Evolutionary conservation across 2,888 invertebrate species (phyloP), one percentile per base, ranked within the genome.

Genomic region (Hesperia comma): DNA sequence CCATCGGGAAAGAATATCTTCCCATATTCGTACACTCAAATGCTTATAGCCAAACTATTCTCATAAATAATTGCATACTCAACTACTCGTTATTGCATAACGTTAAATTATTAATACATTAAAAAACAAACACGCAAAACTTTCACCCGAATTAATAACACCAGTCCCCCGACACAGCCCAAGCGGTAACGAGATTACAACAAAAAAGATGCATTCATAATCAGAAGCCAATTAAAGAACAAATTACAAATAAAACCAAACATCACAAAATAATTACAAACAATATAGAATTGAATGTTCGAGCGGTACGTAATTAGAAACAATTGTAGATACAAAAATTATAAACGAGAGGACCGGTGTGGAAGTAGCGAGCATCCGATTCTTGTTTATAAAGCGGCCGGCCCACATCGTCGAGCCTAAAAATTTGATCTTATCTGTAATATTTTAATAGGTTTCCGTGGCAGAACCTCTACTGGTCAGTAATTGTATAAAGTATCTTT

Each of bases 381-480:
- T 83, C 83, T 88, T 83, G 88, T 89, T 88, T 87, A 85, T 85
- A 84, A 79, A 79, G 75, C 79, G 88, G 79, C 87, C 90, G 76
- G 84, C 90, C 89, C 90, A 90, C 86, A 86, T 87, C 86, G 85
- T 85, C 86, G 83, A 81, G 79, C 87, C 88, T 88, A 86, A 88
- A 88, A 89, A 82, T 84, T 79, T 82, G 92, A 92, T 92, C 86
- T 90, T 92, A 92, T 92, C 92, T 89, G 73, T 80, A 83, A 88
- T 89, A 90, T 90, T 92, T 90, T 91, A 91, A 91, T 91, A 90
- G 90, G 89, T 90, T 91, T 88, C 88, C 88, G 88, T 84, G 83
- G 90, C 88, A 88, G 88, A 89, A 88, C 86, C 88, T 86, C 79
- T 84, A 80, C 75, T 76, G 79, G 68, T 79, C 86, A 80, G 85